A percentile compares a stretch with the other conserved stretches of the same genome.
phyloP scores from a whole-genome alignment of 2,113 vertebrate species.

The Galemys pyrenaicus region DNA sequence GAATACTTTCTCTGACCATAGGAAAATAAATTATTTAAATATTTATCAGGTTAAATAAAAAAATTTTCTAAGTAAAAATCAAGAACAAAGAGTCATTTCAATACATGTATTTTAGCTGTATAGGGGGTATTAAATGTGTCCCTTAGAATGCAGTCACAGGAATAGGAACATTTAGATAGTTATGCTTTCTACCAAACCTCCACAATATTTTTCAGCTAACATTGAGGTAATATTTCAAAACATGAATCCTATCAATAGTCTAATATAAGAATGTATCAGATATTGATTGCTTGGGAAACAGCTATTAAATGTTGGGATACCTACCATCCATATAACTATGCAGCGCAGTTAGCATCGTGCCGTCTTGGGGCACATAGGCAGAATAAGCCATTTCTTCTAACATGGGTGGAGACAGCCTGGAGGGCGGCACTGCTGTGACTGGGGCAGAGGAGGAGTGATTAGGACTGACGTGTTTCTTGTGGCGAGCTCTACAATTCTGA shows the following conservation, averaged over 20 bases:
- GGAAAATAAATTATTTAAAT: conserved; percentile 62
- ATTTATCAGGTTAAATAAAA: conserved; percentile 2
- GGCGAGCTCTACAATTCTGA: conserved; percentile 96
- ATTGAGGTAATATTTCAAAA: conserved; percentile 35
- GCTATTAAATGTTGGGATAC: conserved; percentile 70
- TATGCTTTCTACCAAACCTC: not conserved
- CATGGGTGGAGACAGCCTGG: conserved; percentile 91
- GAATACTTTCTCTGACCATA: conserved; percentile 22
- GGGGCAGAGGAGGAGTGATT: conserved; percentile 90
- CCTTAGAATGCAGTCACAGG: not conserved
- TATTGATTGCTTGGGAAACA: not conserved
- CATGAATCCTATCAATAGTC: not conserved
- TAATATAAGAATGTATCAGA: not conserved
- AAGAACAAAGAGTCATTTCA: not conserved
- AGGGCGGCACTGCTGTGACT: conserved; percentile 89
- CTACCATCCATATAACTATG: conserved; percentile 96
- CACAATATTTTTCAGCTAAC: not conserved
- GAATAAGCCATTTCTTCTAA: conserved; percentile 94
- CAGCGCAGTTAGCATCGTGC: conserved; percentile 92
- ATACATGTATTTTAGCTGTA: not conserved
- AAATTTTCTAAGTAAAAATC: not conserved
- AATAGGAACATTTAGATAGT: not conserved
- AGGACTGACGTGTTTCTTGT: conserved; percentile 96
- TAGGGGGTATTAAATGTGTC: not conserved
- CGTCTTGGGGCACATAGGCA: conserved; percentile 91